phyloP scores from a whole-genome alignment of 2,113 vertebrate genomes.

The Gymnogyps californianus region DNA sequence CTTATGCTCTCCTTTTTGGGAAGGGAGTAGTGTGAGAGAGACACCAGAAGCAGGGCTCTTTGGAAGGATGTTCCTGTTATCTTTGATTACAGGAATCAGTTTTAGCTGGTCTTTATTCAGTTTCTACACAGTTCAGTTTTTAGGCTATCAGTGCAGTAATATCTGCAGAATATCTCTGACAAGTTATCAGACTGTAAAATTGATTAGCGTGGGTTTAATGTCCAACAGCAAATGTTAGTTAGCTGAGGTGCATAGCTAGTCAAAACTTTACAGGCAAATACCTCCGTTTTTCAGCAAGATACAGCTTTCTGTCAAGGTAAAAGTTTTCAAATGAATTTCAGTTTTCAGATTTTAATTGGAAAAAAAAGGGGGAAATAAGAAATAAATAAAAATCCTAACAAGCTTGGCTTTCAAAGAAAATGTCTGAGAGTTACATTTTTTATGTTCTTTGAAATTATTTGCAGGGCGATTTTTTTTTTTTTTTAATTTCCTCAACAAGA shows the following conservation, averaged over 20 bases:
- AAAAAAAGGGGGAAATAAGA: not conserved
- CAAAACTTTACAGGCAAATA: not conserved
- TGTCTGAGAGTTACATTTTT: not conserved
- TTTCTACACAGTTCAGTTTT: not conserved
- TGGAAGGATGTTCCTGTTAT: not conserved
- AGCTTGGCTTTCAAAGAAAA: not conserved
- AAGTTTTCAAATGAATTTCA: not conserved
- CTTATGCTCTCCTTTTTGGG: not conserved
- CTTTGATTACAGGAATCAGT: not conserved
- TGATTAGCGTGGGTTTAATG: not conserved
- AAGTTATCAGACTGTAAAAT: not conserved
- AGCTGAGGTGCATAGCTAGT: not conserved
- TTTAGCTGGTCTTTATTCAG: not conserved
- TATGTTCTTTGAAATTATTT: not conserved
- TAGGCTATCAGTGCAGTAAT: not conserved
- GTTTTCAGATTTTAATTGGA: not conserved
- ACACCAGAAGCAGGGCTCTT: not conserved
- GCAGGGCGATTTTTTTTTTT: not conserved
- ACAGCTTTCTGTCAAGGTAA: not conserved
- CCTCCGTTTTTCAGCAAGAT: not conserved
- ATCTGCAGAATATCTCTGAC: not conserved
- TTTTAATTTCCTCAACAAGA: not conserved
- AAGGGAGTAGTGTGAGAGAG: not conserved
- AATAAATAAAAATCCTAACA: not conserved
- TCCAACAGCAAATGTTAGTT: not conserved